phyloP scores from a whole-genome alignment of 2,113 vertebrate genomes.

The Lampris megalopsis region DNA sequence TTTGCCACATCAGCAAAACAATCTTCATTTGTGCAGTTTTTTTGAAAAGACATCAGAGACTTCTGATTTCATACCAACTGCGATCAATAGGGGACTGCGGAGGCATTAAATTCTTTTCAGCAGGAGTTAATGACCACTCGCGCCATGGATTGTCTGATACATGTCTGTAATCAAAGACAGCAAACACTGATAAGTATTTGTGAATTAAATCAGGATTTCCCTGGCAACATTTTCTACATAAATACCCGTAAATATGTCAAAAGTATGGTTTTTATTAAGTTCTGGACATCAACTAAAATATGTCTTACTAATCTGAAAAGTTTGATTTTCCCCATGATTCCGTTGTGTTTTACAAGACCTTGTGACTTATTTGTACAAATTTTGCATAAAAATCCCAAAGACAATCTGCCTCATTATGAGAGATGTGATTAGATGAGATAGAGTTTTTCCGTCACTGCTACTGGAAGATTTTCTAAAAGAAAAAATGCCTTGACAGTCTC shows the following conservation, averaged over 20 bases:
- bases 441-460: too few species aligned
- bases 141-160: slow-evolving; percentile 39
- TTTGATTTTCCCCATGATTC: slow-evolving; percentile 42
- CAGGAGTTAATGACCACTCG: slow-evolving; percentile 57
- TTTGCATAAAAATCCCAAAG: neutral
- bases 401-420: too few species aligned
- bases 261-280: slow-evolving; percentile 60
- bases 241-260: slow-evolving; percentile 61
- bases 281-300: slow-evolving; percentile 50
- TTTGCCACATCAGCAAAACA: slow-evolving; percentile 83
- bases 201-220: slow-evolving; percentile 52
- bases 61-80: slow-evolving; percentile 53
- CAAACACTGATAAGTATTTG: slow-evolving; percentile 29
- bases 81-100: slow-evolving; percentile 40
- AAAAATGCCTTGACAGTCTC: too few species aligned
- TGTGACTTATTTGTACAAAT: neutral
- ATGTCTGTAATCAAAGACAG: slow-evolving; percentile 44
- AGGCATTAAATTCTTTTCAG: slow-evolving; percentile 44
- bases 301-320: slow-evolving; percentile 28
- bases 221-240: slow-evolving; percentile 42
- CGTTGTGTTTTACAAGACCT: slow-evolving; percentile 34
- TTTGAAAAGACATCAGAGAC: slow-evolving; percentile 78
- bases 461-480: too few species aligned
- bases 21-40: slow-evolving; percentile 78
- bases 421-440: neutral